Percentiles rank a stretch among this genome's conserved stretches.
phyloP scores from a whole-genome alignment of 2,888 invertebrate genomes.

The Alloscopus bannaensis region DNA sequence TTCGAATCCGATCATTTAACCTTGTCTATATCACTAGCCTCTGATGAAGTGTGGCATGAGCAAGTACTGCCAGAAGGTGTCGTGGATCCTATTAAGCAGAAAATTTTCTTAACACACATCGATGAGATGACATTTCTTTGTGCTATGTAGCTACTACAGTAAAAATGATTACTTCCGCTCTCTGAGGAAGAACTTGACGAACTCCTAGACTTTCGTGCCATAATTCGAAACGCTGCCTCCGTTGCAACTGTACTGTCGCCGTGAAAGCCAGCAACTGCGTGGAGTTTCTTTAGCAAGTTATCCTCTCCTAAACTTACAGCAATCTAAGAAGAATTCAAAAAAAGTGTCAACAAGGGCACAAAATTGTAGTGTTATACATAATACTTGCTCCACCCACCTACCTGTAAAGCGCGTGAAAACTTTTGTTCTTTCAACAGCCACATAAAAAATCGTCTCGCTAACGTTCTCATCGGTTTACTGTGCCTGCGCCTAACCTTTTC shows the following conservation, averaged over 20 bases:
- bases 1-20: constrained; percentile 20
- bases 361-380: no score
- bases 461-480: constrained; percentile 68
- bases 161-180: constrained; percentile 41
- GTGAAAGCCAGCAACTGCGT: constrained; percentile 54
- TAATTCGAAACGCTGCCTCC: constrained; percentile 60
- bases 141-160: background rate
- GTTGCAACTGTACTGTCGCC: constrained; percentile 65
- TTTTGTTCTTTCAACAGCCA: constrained; percentile 66
- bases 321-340: constrained; percentile 52
- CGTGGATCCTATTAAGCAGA: constrained; percentile 30
- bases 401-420: constrained; percentile 68
- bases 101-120: background rate
- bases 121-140: background rate
- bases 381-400: constrained; percentile 22
- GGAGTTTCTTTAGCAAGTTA: constrained; percentile 65
- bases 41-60: constrained; percentile 61
- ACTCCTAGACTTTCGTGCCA: constrained; percentile 36
- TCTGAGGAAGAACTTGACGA: constrained; percentile 62
- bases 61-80: constrained; percentile 62
- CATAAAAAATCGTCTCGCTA: constrained; percentile 70
- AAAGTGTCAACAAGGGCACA: no score
- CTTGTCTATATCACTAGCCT: constrained; percentile 44
- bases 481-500: constrained; percentile 65
- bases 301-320: constrained; percentile 69